phyloP scores from a whole-genome alignment of 2,888 invertebrate genomes.

The Dilophus febrilis region DNA sequence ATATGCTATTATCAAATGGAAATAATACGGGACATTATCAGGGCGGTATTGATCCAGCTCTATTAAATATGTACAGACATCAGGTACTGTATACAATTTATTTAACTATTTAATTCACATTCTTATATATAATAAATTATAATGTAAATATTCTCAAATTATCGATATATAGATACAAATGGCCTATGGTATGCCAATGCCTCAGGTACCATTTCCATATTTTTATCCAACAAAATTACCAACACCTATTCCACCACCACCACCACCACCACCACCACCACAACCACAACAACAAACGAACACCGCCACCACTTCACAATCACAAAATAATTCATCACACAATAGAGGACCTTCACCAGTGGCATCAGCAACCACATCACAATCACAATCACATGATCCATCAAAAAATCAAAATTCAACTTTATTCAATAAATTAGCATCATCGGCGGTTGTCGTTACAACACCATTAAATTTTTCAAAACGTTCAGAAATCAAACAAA shows the following conservation, averaged over 20 bases:
- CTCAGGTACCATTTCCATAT: slow-evolving; percentile 29
- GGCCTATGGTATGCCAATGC: slow-evolving; percentile 28
- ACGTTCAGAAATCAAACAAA: slow-evolving; percentile 7
- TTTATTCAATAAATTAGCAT: slow-evolving; percentile 6
- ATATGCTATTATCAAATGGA: slow-evolving; percentile 19
- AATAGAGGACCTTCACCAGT: background rate
- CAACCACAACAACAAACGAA: slow-evolving; percentile 25
- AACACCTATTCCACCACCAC: slow-evolving; percentile 26
- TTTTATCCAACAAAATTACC: slow-evolving; percentile 28
- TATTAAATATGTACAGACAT: slow-evolving; percentile 28
- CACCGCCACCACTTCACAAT: slow-evolving; percentile 25
- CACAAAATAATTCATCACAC: too few species aligned
- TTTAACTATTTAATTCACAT: background rate
- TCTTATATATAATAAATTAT: too few species aligned
- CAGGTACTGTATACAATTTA: slow-evolving; percentile 14
- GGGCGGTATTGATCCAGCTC: slow-evolving; percentile 17
- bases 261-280: slow-evolving; percentile 26
- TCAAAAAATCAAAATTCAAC: slow-evolving; percentile 5
- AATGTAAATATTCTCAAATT: too few species aligned
- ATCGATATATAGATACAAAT: slow-evolving; percentile 23
- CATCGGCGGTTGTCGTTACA: slow-evolving; percentile 10
- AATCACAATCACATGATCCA: background rate
- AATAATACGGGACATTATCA: slow-evolving; percentile 8
- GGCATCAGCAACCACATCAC: slow-evolving; percentile 7
- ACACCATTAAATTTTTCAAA: slow-evolving; percentile 10